Percentiles rank a stretch among this genome's conserved stretches.
These are phyloP conservation scores for Rhopalosiphum padi DNA, from an alignment of 1,140 invertebrate species.

Conservation along the genomic window DNA sequence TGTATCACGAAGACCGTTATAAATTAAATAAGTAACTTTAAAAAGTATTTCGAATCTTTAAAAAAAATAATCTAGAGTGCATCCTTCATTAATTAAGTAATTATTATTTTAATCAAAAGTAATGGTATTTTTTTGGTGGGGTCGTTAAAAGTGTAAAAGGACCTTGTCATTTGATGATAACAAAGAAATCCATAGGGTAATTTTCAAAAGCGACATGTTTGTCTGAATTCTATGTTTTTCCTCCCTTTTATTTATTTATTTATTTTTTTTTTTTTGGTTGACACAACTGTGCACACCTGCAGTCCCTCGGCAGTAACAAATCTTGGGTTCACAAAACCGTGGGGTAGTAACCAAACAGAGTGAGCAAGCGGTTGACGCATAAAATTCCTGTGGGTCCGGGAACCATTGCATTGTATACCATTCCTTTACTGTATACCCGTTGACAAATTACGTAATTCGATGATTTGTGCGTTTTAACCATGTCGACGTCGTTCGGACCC, in stretches of 20 bases:
- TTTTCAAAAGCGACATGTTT: conserved; percentile 31
- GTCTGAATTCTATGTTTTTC: conserved; percentile 28
- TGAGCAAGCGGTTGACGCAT: not conserved
- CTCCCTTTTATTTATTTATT: conserved; percentile 11
- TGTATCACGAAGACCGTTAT: not conserved
- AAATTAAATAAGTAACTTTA: not conserved
- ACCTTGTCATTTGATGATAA: conserved; percentile 29
- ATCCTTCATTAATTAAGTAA: conserved; percentile 16
- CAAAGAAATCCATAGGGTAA: conserved; percentile 29
- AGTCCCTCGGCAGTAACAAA: conserved; percentile 48
- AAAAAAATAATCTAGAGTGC: not conserved
- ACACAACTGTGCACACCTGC: conserved; percentile 45
- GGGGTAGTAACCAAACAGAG: not conserved
- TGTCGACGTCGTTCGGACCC: not conserved
- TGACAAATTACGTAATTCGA: conserved; percentile 44
- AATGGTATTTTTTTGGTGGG: conserved; percentile 11
- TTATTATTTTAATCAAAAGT: conserved; percentile 25
- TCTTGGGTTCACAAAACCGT: conserved; percentile 9
- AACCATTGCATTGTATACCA: not conserved
- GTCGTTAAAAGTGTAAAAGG: conserved; percentile 51
- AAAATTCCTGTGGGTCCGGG: not conserved
- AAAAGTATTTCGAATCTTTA: not conserved
- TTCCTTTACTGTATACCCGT: not conserved
- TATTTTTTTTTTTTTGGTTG: conserved; percentile 2
- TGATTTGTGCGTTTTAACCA: conserved; percentile 28